Conservation (phyloP, 2,113 vertebrate genomes). For the Bolborhynchus lineola region DNA sequence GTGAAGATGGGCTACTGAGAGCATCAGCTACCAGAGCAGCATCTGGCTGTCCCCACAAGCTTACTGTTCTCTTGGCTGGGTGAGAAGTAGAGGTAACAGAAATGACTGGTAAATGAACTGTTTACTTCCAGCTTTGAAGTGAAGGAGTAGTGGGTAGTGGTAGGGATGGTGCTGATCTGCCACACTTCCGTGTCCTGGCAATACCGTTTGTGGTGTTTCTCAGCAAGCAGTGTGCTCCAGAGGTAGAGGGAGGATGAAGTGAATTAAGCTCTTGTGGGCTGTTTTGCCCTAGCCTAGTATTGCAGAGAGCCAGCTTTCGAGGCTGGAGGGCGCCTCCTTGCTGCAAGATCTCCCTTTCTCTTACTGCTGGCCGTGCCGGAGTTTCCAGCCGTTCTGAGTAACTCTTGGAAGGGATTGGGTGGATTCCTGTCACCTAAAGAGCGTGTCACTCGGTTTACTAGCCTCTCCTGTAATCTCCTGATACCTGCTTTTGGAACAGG, state of each 20-base stretch:
- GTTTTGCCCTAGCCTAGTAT: not conserved
- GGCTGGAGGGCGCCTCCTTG: not conserved
- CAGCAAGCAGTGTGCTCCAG: not conserved
- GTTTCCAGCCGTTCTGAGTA: not conserved
- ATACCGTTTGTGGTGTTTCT: not conserved
- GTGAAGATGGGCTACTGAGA: not conserved
- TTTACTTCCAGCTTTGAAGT: not conserved
- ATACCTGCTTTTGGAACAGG: not conserved
- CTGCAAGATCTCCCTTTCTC: not conserved
- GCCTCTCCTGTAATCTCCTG: not conserved
- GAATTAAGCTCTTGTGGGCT: not conserved
- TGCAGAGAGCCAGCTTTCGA: not conserved
- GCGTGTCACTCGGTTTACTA: not conserved
- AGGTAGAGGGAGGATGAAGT: not conserved
- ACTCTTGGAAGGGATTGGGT: not conserved
- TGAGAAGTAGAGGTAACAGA: not conserved
- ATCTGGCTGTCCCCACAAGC: not conserved
- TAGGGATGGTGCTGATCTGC: not conserved
- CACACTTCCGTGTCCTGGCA: not conserved
- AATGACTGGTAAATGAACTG: not conserved
- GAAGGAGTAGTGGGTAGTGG: not conserved
- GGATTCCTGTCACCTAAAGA: not conserved
- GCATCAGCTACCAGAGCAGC: not conserved
- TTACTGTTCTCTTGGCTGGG: not conserved
- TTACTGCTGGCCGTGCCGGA: not conserved